Conservation (phyloP, 2,888 invertebrate species). For the Cantharis rufa region DNA sequence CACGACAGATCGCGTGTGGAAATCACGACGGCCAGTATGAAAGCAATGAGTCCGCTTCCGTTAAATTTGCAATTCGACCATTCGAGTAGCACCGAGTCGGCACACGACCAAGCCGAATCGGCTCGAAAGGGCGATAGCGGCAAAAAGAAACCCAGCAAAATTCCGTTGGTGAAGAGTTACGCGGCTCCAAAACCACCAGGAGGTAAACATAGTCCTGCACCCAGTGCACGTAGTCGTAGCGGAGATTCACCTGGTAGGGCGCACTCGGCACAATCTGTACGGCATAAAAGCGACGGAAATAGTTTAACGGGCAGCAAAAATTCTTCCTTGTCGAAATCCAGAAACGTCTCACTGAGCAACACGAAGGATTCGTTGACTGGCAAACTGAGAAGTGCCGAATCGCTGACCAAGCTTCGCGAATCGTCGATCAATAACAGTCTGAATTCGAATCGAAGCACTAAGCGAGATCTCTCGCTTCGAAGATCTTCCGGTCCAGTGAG, state of each 20-base stretch:
- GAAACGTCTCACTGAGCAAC: constrained; percentile 52
- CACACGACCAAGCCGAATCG: constrained; percentile 62
- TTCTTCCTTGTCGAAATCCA: constrained; percentile 51
- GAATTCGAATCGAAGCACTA: constrained; percentile 34
- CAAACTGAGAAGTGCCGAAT: constrained; percentile 58
- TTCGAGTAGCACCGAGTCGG: constrained; percentile 68
- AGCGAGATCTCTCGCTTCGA: constrained; percentile 41
- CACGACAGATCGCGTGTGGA: constrained; percentile 56
- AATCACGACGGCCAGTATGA: constrained; percentile 62
- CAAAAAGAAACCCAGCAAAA: constrained; percentile 67
- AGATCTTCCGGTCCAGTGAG: constrained; percentile 43
- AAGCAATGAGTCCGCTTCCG: constrained; percentile 62
- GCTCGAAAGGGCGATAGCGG: constrained; percentile 40
- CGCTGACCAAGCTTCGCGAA: constrained; percentile 54
- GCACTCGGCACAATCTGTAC: constrained; percentile 60
- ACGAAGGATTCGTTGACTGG: constrained; percentile 59
- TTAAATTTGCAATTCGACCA: constrained; percentile 60
- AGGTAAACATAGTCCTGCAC: constrained; percentile 50
- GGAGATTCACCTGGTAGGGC: constrained; percentile 57
- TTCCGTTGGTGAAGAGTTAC: constrained; percentile 66
- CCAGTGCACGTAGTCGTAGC: constrained; percentile 55
- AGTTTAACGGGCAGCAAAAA: constrained; percentile 49
- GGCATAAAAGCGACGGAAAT: constrained; percentile 47
- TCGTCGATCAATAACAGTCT: constrained; percentile 41
- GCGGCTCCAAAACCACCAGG: constrained; percentile 67